phyloP scores from a whole-genome alignment of 2,113 vertebrate genomes.

The Labeo rohita region DNA sequence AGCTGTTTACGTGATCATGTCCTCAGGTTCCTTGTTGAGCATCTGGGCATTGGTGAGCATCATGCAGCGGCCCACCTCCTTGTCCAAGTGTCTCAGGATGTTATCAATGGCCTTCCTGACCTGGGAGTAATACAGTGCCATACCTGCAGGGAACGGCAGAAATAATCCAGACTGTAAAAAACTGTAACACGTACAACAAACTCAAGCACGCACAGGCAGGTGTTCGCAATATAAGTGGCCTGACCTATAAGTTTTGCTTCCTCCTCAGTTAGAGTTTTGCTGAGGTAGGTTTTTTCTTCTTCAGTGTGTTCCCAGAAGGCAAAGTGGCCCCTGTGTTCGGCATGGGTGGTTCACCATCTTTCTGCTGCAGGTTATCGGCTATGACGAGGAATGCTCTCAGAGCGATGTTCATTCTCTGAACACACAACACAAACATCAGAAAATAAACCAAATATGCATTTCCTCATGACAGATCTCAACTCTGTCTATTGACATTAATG shows the following conservation, averaged over 20 bases:
- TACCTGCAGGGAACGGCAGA: slow-evolving; percentile 75
- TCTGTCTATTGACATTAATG: background rate
- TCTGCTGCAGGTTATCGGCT: slow-evolving; percentile 96
- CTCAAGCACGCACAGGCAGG: background rate
- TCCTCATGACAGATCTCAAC: background rate
- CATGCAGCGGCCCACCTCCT: slow-evolving; percentile 98
- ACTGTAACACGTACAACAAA: background rate
- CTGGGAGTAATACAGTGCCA: slow-evolving; percentile 98
- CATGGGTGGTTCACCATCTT: slow-evolving; percentile 99
- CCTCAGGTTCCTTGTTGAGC: slow-evolving; percentile 98
- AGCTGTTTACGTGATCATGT: slow-evolving; percentile 96
- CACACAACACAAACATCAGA: background rate
- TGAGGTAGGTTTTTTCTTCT: slow-evolving; percentile 97
- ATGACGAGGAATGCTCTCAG: slow-evolving; percentile 96
- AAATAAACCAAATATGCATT: background rate
- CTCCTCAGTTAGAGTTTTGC: slow-evolving; percentile 98
- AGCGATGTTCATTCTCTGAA: slow-evolving; percentile 98
- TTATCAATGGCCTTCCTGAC: slow-evolving; percentile 96
- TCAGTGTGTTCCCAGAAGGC: slow-evolving; percentile 95
- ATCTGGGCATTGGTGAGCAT: slow-evolving; percentile 97
- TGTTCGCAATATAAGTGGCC: slow-evolving; percentile 50
- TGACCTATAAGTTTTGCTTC: slow-evolving; percentile 97
- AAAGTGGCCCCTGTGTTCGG: slow-evolving; percentile 96
- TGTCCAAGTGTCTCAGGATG: slow-evolving; percentile 95
- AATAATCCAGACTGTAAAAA: background rate